Evolutionary conservation across 2,113 vertebrate genomes (phyloP), one percentile per base, ranked within the genome.

Genomic region (Ceyx margarethae): DNA sequence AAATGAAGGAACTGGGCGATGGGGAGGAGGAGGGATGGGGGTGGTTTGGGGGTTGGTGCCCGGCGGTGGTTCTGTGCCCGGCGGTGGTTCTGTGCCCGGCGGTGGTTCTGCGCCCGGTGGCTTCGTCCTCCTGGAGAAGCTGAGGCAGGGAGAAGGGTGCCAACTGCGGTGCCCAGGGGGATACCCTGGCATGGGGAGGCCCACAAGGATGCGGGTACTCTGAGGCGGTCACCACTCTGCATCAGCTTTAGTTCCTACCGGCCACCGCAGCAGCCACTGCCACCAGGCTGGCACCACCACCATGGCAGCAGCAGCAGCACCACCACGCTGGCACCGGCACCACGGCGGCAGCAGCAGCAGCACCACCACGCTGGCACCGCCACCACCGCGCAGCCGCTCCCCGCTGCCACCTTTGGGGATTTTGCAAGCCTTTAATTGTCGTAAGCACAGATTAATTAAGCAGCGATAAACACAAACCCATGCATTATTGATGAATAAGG

Each of bases 361-460:
- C 13, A 8, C 23, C 3, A 15, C 48, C 37, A 12, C 42, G 42
- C 66, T 18, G 3, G 74, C 85, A 43, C 14, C 26, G 25, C 54
- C n/a, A 29, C 51, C 31, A 40, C 6, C 40, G 81, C 71, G 5
- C 93, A 90, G 91, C 87, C 90, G 62, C 90, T 94, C 92, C 94
- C 93, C 62, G 5, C 92, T n/a, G 71, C 93, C 94, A 94, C 95
- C 95, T 93, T 95, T 67, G 93, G 96, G 96, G 94, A 97, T 96
- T 96, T 87, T 95, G 95, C 87, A 82, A 96, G 96, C 95, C 96
- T 96, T 96, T 97, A 95, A 97, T 97, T 97, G 96, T 96, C 73
- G 93, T 96, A 97, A 97, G 95, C 95, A 90, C 95, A 92, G 96
- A 97, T 97, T 97, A 97, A 97, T 97, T 97, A 97, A 97, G 95